A percentile compares a stretch with the other conserved stretches of the same genome.
These are phyloP conservation scores for Agrilus planipennis DNA, from an alignment of 1,140 invertebrate species.

Conservation along the genomic window DNA sequence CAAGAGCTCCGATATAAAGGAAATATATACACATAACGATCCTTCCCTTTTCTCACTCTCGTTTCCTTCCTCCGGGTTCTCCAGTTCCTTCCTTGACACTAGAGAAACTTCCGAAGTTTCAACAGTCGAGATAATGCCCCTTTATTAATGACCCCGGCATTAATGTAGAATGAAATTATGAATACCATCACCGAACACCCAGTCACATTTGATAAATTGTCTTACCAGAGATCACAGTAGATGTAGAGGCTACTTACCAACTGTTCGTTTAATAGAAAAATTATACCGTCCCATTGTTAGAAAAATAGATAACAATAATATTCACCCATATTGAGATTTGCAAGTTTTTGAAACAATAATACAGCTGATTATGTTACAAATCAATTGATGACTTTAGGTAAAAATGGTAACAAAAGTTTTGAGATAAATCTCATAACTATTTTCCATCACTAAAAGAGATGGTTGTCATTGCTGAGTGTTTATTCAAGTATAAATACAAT, in stretches of 20 bases:
- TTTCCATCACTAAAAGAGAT: too few species aligned
- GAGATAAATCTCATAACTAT: too few species aligned
- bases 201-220: slow-evolving; percentile 9
- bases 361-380: too few species aligned
- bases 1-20: slow-evolving; percentile 22
- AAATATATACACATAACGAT: slow-evolving; percentile 29
- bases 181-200: too few species aligned
- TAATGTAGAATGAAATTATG: slow-evolving; percentile 9
- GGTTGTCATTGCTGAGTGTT: too few species aligned
- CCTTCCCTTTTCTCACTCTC: slow-evolving; percentile 12
- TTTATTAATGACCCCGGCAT: slow-evolving; percentile 22
- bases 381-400: too few species aligned
- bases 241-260: slow-evolving; percentile 1
- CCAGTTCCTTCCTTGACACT: slow-evolving; percentile 27
- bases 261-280: slow-evolving; percentile 9
- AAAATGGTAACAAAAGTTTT: too few species aligned
- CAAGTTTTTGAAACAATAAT: too few species aligned
- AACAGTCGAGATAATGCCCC: slow-evolving; percentile 22
- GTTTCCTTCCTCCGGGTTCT: slow-evolving; percentile 23
- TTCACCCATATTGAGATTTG: too few species aligned
- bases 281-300: slow-evolving; percentile 9
- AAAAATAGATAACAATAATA: too few species aligned
- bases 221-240: neutral
- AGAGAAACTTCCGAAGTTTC: slow-evolving; percentile 26
- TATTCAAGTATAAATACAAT: too few species aligned